Evolutionary conservation across 1,140 invertebrate species (phyloP).

Genomic region (Tachypleus tridentatus): DNA sequence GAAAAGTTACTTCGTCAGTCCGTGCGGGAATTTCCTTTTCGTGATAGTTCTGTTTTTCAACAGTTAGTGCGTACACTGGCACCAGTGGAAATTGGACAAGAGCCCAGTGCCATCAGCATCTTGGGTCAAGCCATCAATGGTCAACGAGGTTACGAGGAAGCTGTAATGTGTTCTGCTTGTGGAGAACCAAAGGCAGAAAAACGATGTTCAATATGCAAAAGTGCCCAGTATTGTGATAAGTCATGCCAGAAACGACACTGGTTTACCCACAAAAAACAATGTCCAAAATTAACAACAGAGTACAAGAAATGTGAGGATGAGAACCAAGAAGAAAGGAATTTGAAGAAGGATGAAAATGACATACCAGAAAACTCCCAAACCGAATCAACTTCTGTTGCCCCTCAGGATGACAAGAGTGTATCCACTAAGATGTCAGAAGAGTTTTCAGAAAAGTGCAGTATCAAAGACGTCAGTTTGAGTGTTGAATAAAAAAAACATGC

Average conservation of each 20-base stretch:
- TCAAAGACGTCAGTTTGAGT: too few relatives aligned
- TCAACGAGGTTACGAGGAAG: slow-evolving; percentile 51
- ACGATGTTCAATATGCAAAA: slow-evolving; percentile 91
- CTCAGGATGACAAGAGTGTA: too few relatives aligned
- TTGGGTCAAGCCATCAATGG: slow-evolving; percentile 81
- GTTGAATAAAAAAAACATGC: too few relatives aligned
- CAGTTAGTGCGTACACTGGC: slow-evolving; percentile 60
- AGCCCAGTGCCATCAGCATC: slow-evolving; percentile 49
- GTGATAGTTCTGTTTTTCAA: slow-evolving; percentile 70
- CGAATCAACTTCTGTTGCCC: too few relatives aligned
- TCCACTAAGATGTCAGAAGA: too few relatives aligned
- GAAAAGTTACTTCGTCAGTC: slow-evolving; percentile 70
- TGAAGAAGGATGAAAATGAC: too few relatives aligned
- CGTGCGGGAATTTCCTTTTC: slow-evolving; percentile 73
- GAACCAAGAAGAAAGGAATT: too few relatives aligned
- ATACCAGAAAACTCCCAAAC: too few relatives aligned
- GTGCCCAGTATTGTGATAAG: slow-evolving; percentile 82
- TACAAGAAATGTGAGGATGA: neutral
- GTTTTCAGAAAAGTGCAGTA: too few relatives aligned
- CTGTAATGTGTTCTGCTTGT: slow-evolving; percentile 69
- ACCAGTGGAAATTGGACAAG: slow-evolving; percentile 45
- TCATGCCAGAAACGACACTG: slow-evolving; percentile 92
- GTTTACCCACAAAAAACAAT: slow-evolving; percentile 85
- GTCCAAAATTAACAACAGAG: slow-evolving; percentile 23
- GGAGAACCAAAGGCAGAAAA: slow-evolving; percentile 75